A percentile compares a stretch with the other conserved stretches of the same genome.
Conservation (phyloP, 92 coral and sea anemone genomes). For the Palythoa grandiflora region DNA sequence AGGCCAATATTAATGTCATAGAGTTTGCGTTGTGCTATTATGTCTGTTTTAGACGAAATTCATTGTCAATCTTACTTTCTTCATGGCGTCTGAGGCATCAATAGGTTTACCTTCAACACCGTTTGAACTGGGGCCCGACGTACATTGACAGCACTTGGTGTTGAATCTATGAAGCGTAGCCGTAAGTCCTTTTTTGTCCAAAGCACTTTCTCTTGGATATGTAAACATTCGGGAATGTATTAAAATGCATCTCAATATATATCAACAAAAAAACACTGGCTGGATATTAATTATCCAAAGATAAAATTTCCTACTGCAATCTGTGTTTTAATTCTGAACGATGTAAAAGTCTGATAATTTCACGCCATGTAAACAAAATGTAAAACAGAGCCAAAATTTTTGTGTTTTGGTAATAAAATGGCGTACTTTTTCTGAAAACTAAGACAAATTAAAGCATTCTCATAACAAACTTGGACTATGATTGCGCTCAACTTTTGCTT, state of each 20-base stretch:
- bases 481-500: background rate
- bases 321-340: background rate
- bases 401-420: background rate
- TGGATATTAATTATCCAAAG: background rate
- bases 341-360: background rate
- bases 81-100: background rate
- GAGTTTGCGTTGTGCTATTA: background rate
- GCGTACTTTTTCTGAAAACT: background rate
- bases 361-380: background rate
- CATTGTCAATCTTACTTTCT: background rate
- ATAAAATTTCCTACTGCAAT: background rate
- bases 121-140: background rate
- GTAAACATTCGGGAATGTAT: conserved; percentile 9
- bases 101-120: background rate
- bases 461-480: background rate
- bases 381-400: background rate
- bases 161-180: background rate
- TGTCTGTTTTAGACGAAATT: background rate
- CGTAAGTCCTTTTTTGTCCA: conserved; percentile 1
- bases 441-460: background rate
- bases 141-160: conserved; percentile 3
- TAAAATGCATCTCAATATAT: background rate
- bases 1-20: background rate
- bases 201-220: conserved; percentile 30
- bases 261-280: background rate